Conservation (phyloP, 1,140 invertebrate genomes). For the Tetragonula clypearis region DNA sequence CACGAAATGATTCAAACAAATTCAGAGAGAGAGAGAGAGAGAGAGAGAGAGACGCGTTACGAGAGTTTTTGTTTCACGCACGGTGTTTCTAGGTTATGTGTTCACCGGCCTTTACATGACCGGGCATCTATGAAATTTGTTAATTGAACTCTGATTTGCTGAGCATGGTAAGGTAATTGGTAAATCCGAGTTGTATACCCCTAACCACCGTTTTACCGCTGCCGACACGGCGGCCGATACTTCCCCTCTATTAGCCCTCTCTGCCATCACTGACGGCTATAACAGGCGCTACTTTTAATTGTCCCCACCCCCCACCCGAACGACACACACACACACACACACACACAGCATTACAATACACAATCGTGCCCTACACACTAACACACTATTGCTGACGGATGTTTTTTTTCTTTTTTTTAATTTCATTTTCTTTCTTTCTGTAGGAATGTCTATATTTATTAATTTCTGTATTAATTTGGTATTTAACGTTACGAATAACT, state of each 20-base stretch:
- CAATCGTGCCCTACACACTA: neutral
- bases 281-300: slow-evolving; percentile 33
- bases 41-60: no score
- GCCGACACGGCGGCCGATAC: slow-evolving; percentile 17
- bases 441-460: neutral
- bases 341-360: slow-evolving; percentile 1
- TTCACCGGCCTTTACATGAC: neutral
- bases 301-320: neutral
- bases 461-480: neutral
- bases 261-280: slow-evolving; percentile 8
- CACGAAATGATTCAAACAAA: no score
- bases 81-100: neutral
- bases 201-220: slow-evolving; percentile 35
- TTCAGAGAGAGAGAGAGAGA: no score
- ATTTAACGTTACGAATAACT: neutral
- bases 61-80: neutral
- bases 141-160: slow-evolving; percentile 25
- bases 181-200: slow-evolving; percentile 3
- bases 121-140: slow-evolving; percentile 27
- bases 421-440: neutral
- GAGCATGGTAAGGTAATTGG: slow-evolving; percentile 4
- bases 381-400: neutral
- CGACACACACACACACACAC: neutral
- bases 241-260: slow-evolving; percentile 18
- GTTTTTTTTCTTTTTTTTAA: neutral